Evolutionary conservation across 2,888 invertebrate genomes (phyloP), one percentile per base, ranked within the genome.

Genomic region (Chrysolina americana): DNA sequence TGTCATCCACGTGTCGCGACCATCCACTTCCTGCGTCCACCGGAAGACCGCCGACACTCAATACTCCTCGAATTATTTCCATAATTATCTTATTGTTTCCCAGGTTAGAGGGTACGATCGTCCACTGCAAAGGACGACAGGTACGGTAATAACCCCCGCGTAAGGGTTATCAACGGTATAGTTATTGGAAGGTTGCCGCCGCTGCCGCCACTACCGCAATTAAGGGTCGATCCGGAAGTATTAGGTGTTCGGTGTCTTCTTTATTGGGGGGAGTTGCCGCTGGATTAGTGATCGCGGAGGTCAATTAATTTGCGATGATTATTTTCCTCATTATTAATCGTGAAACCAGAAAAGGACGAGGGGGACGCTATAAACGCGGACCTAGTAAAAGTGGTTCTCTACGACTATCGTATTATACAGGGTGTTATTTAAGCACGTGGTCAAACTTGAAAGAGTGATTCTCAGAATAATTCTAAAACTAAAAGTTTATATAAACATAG

Each of bases 11-110:
- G 84, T 84, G 85, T 81, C 81, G 77, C 81, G 83, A 85, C 85
- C 82, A 82, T 83, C 83, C 84, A 85, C 84, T 86, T 86, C 86
- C 86, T 83, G 83, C 76, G 65, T 76, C 71, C 77, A 78, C 84
- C 83, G 85, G 86, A 85, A 84, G 84, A 56, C 28, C 28, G n/a
- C 28, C 59, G 84, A 84, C 83, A 85, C 81, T 84, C 79, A 81
- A 85, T 84, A 81, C 82, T 85, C 84, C 79, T 86, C 85, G 83
- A 84, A 85, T 84, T 85, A 85, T 85, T 85, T 84, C 80, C 82
- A 81, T 85, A 85, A 85, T 85, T 85, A 83, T 83, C 79, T 82
- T 80, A 83, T 83, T 83, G 80, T 81, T 81, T 82, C 81, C 79
- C 81, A 82, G 79, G 81, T 80, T 80, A 74, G 73, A 78, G 81